Evolutionary conservation across 2,888 invertebrate species (phyloP), one percentile per base, ranked within the genome.

Genomic region (Mesorhabditis spiculigera): DNA sequence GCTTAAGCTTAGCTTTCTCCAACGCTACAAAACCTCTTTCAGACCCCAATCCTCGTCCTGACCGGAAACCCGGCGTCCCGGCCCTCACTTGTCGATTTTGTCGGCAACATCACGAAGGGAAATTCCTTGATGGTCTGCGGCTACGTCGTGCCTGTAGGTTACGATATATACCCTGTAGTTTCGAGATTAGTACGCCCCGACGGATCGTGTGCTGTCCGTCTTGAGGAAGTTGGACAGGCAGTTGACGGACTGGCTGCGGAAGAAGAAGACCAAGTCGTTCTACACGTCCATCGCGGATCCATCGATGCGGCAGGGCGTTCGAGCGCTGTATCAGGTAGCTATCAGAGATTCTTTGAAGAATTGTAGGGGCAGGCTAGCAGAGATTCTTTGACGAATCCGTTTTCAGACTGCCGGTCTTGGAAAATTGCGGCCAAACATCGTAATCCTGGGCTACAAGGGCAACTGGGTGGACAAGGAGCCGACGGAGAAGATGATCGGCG

Each of bases 401-500:
- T 50, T 78, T 16, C 81, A 89, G 87, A 81, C 86, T 44, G 91
- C 92, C 65, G 97, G 97, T 1, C 90, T 97, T 67, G 97, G 97
- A 0, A 95, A 96, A 88, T 89, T 98, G 73, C 91, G 91, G 74
- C 97, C 98, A 0, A 98, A 98, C 86, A 94, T 95, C 78, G 87
- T 97, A 28, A 87, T 97, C 83, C 90, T 97, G 90, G 98, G 98
- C 5, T 95, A 92, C 89, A 97, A 97, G 87, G 90, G 91, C 73
- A 92, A 96, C 87, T 98, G 97, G 97, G 68, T 44, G 43, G 75
- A 65, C 4, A 71, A 71, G 3, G 76, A 71, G 3, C 75, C 83
- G 43, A 74, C 72, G 5, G 90, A 90, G 42, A 61, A 62, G 62
- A 76, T 68, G 64, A 62, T 80, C 44, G 63, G 70, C 6, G 78